Evolutionary conservation across 2,888 invertebrate species (phyloP).

Genomic region (Sphaeridia pumilis): DNA sequence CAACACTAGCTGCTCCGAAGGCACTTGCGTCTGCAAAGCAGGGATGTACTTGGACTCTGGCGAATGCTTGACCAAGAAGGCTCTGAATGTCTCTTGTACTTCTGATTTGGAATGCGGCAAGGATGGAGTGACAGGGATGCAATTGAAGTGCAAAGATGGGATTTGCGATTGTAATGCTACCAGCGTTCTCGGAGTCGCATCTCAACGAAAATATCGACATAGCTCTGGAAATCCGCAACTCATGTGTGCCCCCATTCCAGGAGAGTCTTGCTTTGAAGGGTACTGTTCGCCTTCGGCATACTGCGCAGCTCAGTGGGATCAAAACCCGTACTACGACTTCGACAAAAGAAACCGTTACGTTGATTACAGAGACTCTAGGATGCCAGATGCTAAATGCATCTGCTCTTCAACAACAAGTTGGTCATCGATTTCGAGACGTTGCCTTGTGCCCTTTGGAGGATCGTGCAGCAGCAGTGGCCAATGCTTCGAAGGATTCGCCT

Average conservation of each 20-base stretch:
- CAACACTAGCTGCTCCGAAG: too few species aligned
- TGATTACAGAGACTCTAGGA: background rate
- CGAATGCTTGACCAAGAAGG: background rate
- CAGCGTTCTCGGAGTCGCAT: background rate
- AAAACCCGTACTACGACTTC: background rate
- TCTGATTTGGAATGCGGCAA: background rate
- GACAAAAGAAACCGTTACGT: background rate
- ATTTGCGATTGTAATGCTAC: conserved; percentile 3
- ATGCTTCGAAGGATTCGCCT: background rate
- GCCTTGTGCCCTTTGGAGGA: background rate
- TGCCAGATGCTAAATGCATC: background rate
- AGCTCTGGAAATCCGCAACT: background rate
- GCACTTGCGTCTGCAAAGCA: too few species aligned
- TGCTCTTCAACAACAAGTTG: background rate
- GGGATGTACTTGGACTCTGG: too few species aligned
- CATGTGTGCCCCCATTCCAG: background rate
- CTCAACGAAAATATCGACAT: background rate
- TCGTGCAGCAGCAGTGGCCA: background rate
- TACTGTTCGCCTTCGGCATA: background rate
- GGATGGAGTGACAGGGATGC: background rate
- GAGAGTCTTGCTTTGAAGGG: background rate
- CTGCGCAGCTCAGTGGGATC: too few species aligned
- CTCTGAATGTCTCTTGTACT: background rate
- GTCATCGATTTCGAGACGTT: background rate
- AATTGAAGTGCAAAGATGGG: background rate